Conservation (phyloP, 2,797 vertebrate species). For the Jordanella pulchra region DNA sequence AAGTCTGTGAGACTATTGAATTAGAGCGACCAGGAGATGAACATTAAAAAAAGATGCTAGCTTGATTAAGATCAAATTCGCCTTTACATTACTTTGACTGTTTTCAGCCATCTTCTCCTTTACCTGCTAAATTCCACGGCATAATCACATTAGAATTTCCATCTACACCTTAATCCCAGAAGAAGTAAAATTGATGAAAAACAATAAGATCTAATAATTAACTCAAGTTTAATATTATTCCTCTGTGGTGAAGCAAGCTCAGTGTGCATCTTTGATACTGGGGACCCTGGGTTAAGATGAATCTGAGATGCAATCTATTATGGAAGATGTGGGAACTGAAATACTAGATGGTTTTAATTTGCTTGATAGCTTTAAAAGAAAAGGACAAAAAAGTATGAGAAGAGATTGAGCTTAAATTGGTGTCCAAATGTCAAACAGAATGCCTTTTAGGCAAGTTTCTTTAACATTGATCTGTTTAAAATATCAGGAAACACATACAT, state of each 20-base stretch:
- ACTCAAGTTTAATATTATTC: too few species aligned
- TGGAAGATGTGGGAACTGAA: background rate
- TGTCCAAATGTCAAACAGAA: too few species aligned
- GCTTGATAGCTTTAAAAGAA: background rate
- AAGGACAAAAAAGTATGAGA: background rate
- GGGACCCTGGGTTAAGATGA: background rate
- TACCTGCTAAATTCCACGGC: background rate
- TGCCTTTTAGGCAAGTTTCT: too few species aligned
- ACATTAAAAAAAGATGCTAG: background rate
- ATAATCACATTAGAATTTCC: background rate
- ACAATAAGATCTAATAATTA: background rate
- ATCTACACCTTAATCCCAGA: background rate
- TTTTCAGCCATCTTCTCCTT: background rate
- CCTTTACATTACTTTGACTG: background rate
- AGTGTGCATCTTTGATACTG: too few species aligned
- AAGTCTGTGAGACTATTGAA: background rate
- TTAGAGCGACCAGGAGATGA: background rate
- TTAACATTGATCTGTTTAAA: too few species aligned
- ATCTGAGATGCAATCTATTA: background rate
- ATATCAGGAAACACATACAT: too few species aligned
- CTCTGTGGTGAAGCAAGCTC: too few species aligned
- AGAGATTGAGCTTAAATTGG: background rate
- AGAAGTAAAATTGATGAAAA: background rate
- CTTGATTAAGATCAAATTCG: background rate
- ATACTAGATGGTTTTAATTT: background rate